Base-by-base conservation (phyloP, 2,113 vertebrate species). In the Tylochromis polylepis region DNA sequence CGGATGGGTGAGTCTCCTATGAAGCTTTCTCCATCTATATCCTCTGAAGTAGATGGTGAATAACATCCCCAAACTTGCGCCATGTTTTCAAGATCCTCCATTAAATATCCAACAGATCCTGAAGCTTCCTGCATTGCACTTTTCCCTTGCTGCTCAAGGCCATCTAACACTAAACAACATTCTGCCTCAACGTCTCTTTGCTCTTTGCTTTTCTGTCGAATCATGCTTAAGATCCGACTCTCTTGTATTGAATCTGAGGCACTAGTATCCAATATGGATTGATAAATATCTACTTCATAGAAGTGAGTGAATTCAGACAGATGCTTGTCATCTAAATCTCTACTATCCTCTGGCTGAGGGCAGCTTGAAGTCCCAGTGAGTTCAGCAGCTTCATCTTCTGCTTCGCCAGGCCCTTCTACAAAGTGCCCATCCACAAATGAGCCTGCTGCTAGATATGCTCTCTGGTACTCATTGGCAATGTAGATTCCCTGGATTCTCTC, bases 251-350 rank as follows among this genome's bases (percentile, higher is more conserved):
- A 97, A 95, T 98, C 97, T 98, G 99, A 99, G 98, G 99, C 98
- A 99, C 98, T 98, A 96, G 98, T 97, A 99, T 99, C 99, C 99
- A 99, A 99, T 98, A 99, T 99, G 99, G 99, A 99, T 99, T 98
- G 99, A 95, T 99, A 99, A 97, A 99, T 98, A 92, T 98, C 98
- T 83, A 99, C 99, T 99, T 99, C 99, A 97, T 99, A 99, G 99
- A 99, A 99, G 99, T 99, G 98, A 43, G 98, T 97, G 94, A 98
- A 96, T 98, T 99, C 99, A 92, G 97, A 97, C 11, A 98, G 98
- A 99, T 99, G 98, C 98, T 98, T 96, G 95, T 98, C 99, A 99
- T 99, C 99, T 96, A 98, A 97, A 96, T 98, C 97, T 89, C 95
- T 96, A 95, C 95, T 93, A 96, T 99, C 98, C 97, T 98, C 98